Base-by-base conservation (phyloP, 2,888 invertebrate species). In the Keiferia lycopersicella region DNA sequence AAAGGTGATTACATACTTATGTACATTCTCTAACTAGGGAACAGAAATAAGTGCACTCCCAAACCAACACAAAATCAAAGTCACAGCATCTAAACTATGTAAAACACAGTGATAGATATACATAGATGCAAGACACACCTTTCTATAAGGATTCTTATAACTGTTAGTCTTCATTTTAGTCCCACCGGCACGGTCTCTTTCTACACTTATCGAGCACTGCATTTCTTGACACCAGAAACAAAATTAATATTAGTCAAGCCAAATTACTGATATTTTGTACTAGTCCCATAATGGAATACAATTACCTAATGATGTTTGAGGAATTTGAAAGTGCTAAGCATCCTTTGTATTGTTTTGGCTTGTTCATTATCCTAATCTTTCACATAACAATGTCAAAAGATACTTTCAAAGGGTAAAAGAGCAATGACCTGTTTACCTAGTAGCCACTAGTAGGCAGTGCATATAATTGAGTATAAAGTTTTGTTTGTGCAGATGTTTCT, bases 141-240 rank as follows among this genome's bases (percentile, higher is more conserved):
- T 89, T 77, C 78, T 85, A 76, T 83, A 87, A 83, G 85, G 82
- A 82, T 86, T 90, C 88, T 87, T 89, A 86, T 83, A 80, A 86
- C 77, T 80, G 84, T 83, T 88, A 67, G 81, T 91, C 91, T 91
- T 91, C 91, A 86, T 88, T 84, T 87, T 90, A 76, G 84, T 84
- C 73, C 89, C 88, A 83, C 81, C 76, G 83, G 83, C 82, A 83
- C 75, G 79, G 73, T 84, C 85, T 80, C 81, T 87, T 82, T 85
- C 86, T 85, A 83, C 81, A 79, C 83, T 86, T 78, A 89, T 77
- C 73, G 87, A 87, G 88, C 87, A 88, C 90, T 90, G 88, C 91
- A 90, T 91, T 83, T 86, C 89, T 90, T 90, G 82, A 84, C 71
- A 79, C 77, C 77, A 75, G 75, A 85, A 86, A 86, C 86, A 84